A percentile compares a stretch with the other conserved stretches of the same genome.
Conservation (phyloP, 2,888 invertebrate genomes). For the Proisotoma minuta region DNA sequence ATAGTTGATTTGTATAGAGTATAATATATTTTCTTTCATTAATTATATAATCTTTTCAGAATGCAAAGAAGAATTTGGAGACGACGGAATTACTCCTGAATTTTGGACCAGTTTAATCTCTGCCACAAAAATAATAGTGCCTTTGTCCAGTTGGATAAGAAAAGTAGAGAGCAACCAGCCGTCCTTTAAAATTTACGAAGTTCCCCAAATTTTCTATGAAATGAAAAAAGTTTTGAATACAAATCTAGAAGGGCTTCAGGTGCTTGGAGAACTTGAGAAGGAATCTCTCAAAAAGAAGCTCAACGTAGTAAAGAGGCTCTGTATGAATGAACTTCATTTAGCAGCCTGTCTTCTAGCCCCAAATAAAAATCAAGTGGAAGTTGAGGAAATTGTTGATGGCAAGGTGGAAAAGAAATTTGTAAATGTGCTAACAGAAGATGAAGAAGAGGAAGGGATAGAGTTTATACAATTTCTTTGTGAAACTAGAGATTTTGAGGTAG, state of each 20-base stretch:
- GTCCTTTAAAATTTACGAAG: slow-evolving; percentile 19
- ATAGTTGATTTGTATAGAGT: not conserved
- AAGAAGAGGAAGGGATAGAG: slow-evolving; percentile 25
- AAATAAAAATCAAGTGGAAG: no score
- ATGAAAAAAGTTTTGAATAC: slow-evolving; percentile 20
- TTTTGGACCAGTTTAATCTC: not conserved
- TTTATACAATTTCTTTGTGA: slow-evolving; percentile 7
- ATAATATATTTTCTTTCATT: not conserved
- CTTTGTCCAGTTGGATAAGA: slow-evolving; percentile 34
- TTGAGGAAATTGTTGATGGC: no score
- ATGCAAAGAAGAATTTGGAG: not conserved
- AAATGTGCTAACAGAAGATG: slow-evolving; percentile 24
- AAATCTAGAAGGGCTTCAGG: slow-evolving; percentile 25
- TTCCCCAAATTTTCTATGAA: slow-evolving; percentile 31
- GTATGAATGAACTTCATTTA: slow-evolving; percentile 31
- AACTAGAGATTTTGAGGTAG: not conserved
- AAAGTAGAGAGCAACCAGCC: slow-evolving; percentile 22
- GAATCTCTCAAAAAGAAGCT: slow-evolving; percentile 25
- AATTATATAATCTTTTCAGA: not conserved
- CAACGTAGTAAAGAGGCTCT: slow-evolving; percentile 18
- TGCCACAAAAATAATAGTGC: slow-evolving; percentile 25
- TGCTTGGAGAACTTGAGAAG: slow-evolving; percentile 21
- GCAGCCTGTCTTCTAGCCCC: slow-evolving; percentile 32
- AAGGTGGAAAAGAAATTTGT: slow-evolving; percentile 17
- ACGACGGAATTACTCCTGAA: not conserved